These are phyloP conservation scores for Coregonus suidteri DNA, from an alignment of 2,797 vertebrate genomes.

Conservation along the genomic window DNA sequence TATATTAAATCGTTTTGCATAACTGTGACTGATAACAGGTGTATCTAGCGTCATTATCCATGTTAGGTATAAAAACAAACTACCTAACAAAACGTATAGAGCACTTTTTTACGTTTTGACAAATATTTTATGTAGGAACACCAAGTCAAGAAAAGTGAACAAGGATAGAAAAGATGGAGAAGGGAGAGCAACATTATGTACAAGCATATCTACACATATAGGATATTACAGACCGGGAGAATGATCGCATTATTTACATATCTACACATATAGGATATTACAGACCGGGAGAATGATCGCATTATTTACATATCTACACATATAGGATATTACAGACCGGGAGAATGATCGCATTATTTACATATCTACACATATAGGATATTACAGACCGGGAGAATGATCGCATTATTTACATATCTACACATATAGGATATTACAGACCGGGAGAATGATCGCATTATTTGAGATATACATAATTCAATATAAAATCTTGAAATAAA, in stretches of 20 bases:
- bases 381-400: constrained; percentile 99
- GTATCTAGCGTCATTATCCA: constrained; percentile 68
- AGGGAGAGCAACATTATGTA: constrained; percentile 93
- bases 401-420: constrained; percentile 96
- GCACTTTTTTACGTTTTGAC: constrained; percentile 82
- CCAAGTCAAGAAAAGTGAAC: constrained; percentile 86
- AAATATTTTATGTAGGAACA: constrained; percentile 89
- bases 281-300: constrained; percentile 94
- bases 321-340: constrained; percentile 98
- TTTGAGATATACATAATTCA: constrained; percentile 99
- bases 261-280: constrained; percentile 99
- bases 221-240: constrained; percentile 97
- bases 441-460: constrained; percentile 96
- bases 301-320: constrained; percentile 88
- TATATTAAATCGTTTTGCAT: constrained; percentile 78
- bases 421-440: constrained; percentile 99
- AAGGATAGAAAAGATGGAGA: constrained; percentile 78
- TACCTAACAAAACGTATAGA: constrained; percentile 73
- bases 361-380: constrained; percentile 98
- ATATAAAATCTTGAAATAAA: constrained; percentile 99
- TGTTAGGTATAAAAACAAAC: constrained; percentile 61
- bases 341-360: constrained; percentile 84
- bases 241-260: constrained; percentile 83
- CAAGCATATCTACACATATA: constrained; percentile 99
- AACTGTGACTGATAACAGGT: constrained; percentile 82